Conservation (phyloP, 1,140 invertebrate genomes). For the Galleria mellonella region DNA sequence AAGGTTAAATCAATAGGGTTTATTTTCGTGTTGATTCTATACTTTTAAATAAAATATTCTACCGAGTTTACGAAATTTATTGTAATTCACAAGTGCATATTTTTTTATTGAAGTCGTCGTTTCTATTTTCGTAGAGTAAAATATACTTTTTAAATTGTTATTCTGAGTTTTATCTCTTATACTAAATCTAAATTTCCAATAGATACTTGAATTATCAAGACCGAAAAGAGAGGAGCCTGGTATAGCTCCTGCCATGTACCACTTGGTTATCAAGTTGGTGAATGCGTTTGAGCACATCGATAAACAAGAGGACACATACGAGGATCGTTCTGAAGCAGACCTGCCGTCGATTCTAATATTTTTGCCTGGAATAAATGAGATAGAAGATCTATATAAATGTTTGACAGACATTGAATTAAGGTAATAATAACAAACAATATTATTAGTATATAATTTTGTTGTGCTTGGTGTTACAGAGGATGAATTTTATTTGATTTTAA, state of each 20-base stretch:
- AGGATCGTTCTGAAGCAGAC: constrained; percentile 32
- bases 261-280: constrained; percentile 79
- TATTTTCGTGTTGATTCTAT: too few species aligned
- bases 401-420: constrained; percentile 38
- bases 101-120: too few species aligned
- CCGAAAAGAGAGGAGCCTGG: constrained; percentile 73
- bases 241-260: constrained; percentile 71
- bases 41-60: too few species aligned
- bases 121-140: too few species aligned
- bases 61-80: too few species aligned
- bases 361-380: constrained; percentile 90
- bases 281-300: constrained; percentile 84
- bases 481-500: too few species aligned
- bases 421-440: constrained; percentile 15
- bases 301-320: constrained; percentile 45
- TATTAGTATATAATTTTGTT: too few species aligned
- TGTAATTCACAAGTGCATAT: too few species aligned
- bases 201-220: constrained; percentile 67
- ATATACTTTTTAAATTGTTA: too few species aligned
- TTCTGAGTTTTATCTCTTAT: not conserved
- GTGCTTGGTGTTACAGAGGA: too few species aligned
- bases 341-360: constrained; percentile 88
- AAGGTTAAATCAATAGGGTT: too few species aligned
- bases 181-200: not conserved
- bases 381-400: constrained; percentile 77